Evolutionary conservation across 1,140 invertebrate species (phyloP), one percentile per base, ranked within the genome.

Genomic region (Phymorhynchus buccinoides): DNA sequence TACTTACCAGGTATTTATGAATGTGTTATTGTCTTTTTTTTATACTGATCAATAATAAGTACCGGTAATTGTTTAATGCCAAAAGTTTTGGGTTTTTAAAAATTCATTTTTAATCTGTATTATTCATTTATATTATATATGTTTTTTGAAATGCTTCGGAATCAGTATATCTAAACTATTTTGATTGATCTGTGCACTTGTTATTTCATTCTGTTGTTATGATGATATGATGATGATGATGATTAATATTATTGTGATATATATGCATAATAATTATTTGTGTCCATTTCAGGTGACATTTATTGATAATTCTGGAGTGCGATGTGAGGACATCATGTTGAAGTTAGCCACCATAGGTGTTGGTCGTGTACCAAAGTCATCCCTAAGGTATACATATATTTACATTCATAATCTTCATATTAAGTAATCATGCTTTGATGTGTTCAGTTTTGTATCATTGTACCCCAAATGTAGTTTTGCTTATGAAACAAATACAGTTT

Each of bases 281-380:
- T n/a, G n/a, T 77, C 83, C 48, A 48, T n/a, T 37, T 6, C 68
- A 87, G 86, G 83, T 82, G 68, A 62, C 83, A 7, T 87, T 87
- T 41, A 48, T 87, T 14, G 71, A 77, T n/a, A 80, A 84, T 16
- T 79, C 83, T 42, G 86, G 86, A 7, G 41, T 42, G 7, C 71
- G 75, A 9, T 87, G 86, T 85, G 86, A 87, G 66, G n/a, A 85
- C 9, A 85, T 87, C 44, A 41, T 86, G 62, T 41, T 66, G 18
- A 41, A 41, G 44, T 66, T 86, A 7, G 39, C 71, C 39, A 27
- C 37, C 35, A 39, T 80, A 48, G 85, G 85, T 16, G 62, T 86
- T n/a, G 85, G 82, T 9, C 32, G 32, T 22, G 62, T 52, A 3
- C 35, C 75, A 27, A 48, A 68, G 3, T 80, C 85, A 37, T 80